phyloP scores from a whole-genome alignment of 2,797 vertebrate species.

The Lemur catta region DNA sequence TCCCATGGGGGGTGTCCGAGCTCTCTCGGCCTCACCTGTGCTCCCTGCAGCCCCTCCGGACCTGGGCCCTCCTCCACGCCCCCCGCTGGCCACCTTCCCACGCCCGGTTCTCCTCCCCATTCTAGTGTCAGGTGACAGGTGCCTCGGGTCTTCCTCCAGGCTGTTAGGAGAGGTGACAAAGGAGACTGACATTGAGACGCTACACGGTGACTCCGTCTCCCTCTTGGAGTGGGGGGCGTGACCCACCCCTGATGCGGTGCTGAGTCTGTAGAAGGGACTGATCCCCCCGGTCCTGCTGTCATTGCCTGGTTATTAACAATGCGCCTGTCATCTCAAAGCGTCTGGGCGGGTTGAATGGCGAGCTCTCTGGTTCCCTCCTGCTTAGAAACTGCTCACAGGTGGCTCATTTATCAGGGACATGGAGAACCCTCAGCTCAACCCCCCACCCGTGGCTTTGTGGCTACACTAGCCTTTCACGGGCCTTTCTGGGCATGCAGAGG shows the following conservation, averaged over 20 bases:
- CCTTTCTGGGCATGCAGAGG: no score
- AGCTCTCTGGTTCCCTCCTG: background rate
- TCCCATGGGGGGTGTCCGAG: background rate
- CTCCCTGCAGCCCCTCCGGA: background rate
- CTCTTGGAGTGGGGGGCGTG: background rate
- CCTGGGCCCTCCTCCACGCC: no score
- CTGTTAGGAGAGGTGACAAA: no score
- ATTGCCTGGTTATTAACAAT: background rate
- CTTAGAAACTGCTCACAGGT: background rate
- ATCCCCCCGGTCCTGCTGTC: background rate
- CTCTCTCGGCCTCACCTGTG: background rate
- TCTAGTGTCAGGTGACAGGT: rapidly evolving
- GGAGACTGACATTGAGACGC: rapidly evolving
- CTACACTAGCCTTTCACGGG: background rate
- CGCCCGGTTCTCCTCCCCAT: background rate
- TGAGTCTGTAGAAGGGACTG: background rate
- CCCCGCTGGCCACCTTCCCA: background rate
- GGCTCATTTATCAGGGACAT: background rate
- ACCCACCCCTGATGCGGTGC: background rate
- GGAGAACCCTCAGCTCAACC: background rate
- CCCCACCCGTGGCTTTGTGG: background rate
- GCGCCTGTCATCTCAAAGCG: no score
- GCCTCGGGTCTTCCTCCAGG: background rate
- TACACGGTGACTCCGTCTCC: background rate
- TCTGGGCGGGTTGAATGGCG: background rate